These are phyloP conservation scores for Pseudococcus jackbeardsleyi DNA, from an alignment of 2,888 invertebrate genomes.

Conservation along the genomic window DNA sequence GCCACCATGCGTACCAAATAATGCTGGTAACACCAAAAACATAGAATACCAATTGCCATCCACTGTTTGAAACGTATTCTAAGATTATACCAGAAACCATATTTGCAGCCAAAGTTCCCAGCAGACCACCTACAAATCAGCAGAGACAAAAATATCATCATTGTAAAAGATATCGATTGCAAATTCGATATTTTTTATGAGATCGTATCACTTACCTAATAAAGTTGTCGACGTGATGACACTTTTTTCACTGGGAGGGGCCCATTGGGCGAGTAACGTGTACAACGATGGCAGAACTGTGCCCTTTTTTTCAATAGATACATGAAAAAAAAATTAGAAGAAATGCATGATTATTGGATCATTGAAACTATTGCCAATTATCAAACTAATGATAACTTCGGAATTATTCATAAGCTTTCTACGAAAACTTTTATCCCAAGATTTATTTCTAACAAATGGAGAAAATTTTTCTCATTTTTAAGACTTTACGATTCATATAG, in stretches of 20 bases:
- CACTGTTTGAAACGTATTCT: conserved; percentile 69
- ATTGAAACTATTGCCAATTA: too few species aligned
- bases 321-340: too few species aligned
- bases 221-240: conserved; percentile 69
- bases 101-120: conserved; percentile 68
- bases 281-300: conserved; percentile 39
- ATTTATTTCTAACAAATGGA: too few species aligned
- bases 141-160: background rate
- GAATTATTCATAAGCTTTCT: too few species aligned
- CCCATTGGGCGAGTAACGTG: conserved; percentile 69
- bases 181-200: background rate
- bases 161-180: background rate
- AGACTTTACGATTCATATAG: too few species aligned
- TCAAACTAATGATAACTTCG: too few species aligned
- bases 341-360: too few species aligned
- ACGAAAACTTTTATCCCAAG: too few species aligned
- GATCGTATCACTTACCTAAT: conserved; percentile 67
- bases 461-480: too few species aligned
- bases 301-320: background rate
- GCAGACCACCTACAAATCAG: conserved; percentile 67
- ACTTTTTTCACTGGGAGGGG: conserved; percentile 70
- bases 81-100: conserved; percentile 67
- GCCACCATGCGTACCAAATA: conserved; percentile 73
- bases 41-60: conserved; percentile 75
- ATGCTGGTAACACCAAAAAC: conserved; percentile 74